Percentiles rank a stretch among this genome's conserved stretches.
Evolutionary conservation across 2,888 invertebrate genomes (phyloP).

Genomic region (Choristoneura rosaceana): DNA sequence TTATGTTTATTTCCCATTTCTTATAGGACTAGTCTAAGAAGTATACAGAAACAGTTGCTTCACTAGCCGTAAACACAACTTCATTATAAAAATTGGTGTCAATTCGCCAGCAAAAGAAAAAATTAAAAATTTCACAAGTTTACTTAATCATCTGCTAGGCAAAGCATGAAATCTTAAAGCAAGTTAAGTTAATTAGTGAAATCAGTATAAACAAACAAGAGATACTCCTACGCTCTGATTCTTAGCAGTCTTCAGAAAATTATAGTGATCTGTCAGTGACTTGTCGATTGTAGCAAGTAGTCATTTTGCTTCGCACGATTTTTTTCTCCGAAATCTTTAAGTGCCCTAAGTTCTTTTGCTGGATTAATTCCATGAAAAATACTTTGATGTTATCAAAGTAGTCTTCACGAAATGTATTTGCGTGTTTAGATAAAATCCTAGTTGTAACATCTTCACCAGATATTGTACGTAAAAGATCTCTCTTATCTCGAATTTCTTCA

Average conservation of each 20-base stretch:
- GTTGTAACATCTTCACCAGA: neutral
- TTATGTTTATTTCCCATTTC: neutral
- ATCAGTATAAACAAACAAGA: slow-evolving; percentile 24
- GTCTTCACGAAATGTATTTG: neutral
- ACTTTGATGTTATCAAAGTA: no score
- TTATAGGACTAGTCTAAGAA: no score
- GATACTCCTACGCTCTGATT: slow-evolving; percentile 24
- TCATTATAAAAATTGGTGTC: neutral
- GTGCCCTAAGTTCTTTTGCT: neutral
- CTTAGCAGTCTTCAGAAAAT: slow-evolving; percentile 2
- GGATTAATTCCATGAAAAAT: no score
- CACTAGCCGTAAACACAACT: neutral
- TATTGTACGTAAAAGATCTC: slow-evolving; percentile 13
- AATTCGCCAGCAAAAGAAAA: neutral
- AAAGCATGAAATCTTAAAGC: neutral
- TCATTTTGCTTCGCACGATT: neutral
- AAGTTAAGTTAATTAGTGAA: slow-evolving; percentile 21
- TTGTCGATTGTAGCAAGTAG: neutral
- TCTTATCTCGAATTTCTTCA: slow-evolving; percentile 38
- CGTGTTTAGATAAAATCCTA: neutral
- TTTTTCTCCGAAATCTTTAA: neutral
- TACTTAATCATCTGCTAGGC: slow-evolving; percentile 2
- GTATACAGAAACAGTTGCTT: neutral
- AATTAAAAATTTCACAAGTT: slow-evolving; percentile 2
- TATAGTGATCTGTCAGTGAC: neutral